Evolutionary conservation across 2,888 invertebrate genomes (phyloP).

Genomic region (Amitus sp.): DNA sequence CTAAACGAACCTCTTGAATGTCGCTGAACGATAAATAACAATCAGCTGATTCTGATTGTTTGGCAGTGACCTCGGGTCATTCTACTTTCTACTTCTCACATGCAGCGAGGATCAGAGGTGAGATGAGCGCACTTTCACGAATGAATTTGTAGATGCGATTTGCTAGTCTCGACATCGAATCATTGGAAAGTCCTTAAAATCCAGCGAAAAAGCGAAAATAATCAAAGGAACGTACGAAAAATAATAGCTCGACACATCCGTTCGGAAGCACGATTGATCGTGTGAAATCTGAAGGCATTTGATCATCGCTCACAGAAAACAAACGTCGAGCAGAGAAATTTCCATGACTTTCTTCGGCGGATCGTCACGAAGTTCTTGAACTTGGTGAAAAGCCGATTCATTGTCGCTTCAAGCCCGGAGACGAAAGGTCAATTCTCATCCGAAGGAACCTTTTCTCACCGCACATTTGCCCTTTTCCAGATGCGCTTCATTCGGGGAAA

Average conservation of each 20-base stretch:
- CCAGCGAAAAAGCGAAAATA: too few relatives aligned
- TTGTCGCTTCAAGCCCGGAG: not conserved
- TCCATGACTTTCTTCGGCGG: not conserved
- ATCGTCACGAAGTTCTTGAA: constrained; percentile 7
- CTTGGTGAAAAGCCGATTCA: constrained; percentile 18
- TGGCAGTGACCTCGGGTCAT: constrained; percentile 56
- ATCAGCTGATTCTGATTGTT: constrained; percentile 36
- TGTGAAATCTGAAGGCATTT: constrained; percentile 2
- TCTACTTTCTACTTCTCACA: constrained; percentile 59
- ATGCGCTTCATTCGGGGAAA: too few relatives aligned
- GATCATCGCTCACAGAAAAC: constrained; percentile 4
- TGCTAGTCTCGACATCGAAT: not conserved
- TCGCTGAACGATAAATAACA: constrained; percentile 2
- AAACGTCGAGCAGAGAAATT: not conserved
- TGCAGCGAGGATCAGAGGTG: constrained; percentile 46
- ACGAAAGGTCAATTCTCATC: not conserved
- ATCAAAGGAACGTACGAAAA: too few relatives aligned
- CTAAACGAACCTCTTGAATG: not conserved
- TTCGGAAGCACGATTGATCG: too few relatives aligned
- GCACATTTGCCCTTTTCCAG: too few relatives aligned
- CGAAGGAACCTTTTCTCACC: too few relatives aligned
- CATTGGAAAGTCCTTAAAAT: constrained; percentile 1
- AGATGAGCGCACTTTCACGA: constrained; percentile 44
- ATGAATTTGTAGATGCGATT: not conserved
- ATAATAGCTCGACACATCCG: too few relatives aligned